A percentile compares a stretch with the other conserved stretches of the same genome.
These are phyloP conservation scores for Clarias macrocephalus DNA, from an alignment of 2,113 vertebrate species.

Conservation along the genomic window DNA sequence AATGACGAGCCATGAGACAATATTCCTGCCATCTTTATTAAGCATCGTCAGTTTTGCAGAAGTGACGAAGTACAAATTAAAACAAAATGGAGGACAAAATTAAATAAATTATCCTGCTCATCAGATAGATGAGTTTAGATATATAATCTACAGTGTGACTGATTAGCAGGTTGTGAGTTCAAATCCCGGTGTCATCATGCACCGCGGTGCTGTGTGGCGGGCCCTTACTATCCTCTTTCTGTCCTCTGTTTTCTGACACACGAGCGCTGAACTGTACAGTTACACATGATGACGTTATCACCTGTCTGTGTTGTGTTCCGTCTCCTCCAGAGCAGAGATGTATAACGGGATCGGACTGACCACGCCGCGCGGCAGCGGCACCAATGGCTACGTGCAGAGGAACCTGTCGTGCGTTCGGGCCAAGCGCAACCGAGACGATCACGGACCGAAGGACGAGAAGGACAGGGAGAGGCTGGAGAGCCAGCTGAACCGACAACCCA, in stretches of 20 bases:
- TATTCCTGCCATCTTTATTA: no score
- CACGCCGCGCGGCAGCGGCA: slow-evolving; percentile 89
- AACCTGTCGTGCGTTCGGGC: slow-evolving; percentile 87
- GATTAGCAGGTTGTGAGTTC: neutral
- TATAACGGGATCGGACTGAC: slow-evolving; percentile 93
- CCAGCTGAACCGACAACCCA: slow-evolving; percentile 86
- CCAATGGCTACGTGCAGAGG: slow-evolving; percentile 91
- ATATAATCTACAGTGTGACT: no score
- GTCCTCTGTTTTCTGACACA: no score
- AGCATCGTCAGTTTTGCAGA: neutral
- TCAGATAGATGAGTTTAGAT: no score
- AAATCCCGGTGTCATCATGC: neutral
- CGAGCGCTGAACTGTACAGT: no score
- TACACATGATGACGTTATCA: no score
- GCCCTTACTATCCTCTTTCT: no score
- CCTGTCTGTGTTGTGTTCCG: neutral
- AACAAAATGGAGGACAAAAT: neutral
- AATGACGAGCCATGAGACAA: no score
- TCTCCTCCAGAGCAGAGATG: slow-evolving; percentile 70
- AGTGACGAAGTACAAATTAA: no score
- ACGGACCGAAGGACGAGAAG: slow-evolving; percentile 77
- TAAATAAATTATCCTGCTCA: no score
- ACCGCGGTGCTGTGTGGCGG: no score
- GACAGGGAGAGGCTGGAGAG: slow-evolving; percentile 85
- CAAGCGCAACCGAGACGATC: slow-evolving; percentile 84